These are phyloP conservation scores for Collichthys lucidus DNA, from an alignment of 2,113 vertebrate genomes.

Conservation along the genomic window DNA sequence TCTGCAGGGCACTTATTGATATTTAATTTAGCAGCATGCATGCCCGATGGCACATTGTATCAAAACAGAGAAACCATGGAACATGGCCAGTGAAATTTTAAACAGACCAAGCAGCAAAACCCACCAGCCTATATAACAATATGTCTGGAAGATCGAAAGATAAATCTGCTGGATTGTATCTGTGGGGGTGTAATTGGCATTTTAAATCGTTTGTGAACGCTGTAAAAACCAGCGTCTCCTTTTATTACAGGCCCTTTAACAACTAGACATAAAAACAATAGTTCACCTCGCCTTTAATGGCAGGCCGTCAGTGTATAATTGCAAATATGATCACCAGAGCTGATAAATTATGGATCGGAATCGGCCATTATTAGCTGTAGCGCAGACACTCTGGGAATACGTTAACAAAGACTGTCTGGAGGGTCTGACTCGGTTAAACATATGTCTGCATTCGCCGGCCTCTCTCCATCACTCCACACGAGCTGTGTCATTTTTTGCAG, in stretches of 20 bases:
- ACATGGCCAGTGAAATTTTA: slow-evolving; percentile 77
- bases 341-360: slow-evolving; percentile 65
- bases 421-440: slow-evolving; percentile 29
- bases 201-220: slow-evolving; percentile 79
- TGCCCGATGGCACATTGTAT: slow-evolving; percentile 55
- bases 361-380: slow-evolving; percentile 37
- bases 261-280: slow-evolving; percentile 76
- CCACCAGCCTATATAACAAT: slow-evolving; percentile 72
- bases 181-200: slow-evolving; percentile 65
- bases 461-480: slow-evolving; percentile 7
- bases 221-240: slow-evolving; percentile 83
- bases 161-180: slow-evolving; percentile 66
- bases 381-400: slow-evolving; percentile 22
- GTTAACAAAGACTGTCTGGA: slow-evolving; percentile 6
- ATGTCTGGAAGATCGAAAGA: slow-evolving; percentile 50
- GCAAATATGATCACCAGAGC: slow-evolving; percentile 59
- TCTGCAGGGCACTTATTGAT: slow-evolving; percentile 38
- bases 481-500: not conserved
- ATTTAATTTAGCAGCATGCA: slow-evolving; percentile 62
- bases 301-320: slow-evolving; percentile 58
- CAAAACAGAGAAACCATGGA: slow-evolving; percentile 59
- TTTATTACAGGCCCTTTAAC: slow-evolving; percentile 79
- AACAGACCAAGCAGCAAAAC: slow-evolving; percentile 66
- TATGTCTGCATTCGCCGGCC: slow-evolving; percentile 15
- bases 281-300: slow-evolving; percentile 65